Percentiles rank a stretch among this genome's conserved stretches.
phyloP scores from a whole-genome alignment of 2,113 vertebrate genomes.

The Jacana jacana region DNA sequence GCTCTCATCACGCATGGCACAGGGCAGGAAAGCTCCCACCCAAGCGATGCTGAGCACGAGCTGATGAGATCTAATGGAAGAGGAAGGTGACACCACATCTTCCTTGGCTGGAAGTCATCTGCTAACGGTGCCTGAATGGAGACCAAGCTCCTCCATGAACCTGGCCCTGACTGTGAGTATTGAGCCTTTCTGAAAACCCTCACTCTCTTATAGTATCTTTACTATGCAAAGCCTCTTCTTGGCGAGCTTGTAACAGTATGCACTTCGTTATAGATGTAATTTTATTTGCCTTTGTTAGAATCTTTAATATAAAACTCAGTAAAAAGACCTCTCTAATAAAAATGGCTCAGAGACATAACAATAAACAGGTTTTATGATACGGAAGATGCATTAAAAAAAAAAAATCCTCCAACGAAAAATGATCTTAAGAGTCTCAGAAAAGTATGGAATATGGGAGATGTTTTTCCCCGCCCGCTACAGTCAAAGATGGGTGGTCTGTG shows the following conservation, averaged over 20 bases:
- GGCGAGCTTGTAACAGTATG: neutral
- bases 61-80: neutral
- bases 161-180: neutral
- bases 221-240: neutral
- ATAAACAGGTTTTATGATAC: neutral
- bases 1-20: rapidly evolving
- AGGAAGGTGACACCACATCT: neutral
- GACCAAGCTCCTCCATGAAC: neutral
- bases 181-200: neutral
- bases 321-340: neutral
- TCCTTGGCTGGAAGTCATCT: neutral
- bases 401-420: neutral
- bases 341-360: neutral
- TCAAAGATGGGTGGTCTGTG: neutral
- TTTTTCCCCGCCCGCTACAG: neutral
- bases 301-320: neutral
- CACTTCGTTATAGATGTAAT: neutral
- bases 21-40: neutral
- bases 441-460: neutral
- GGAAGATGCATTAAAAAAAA: neutral
- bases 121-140: neutral
- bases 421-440: neutral
- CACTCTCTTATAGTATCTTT: neutral
- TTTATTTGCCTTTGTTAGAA: slow-evolving; percentile 18
- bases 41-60: neutral